Percentiles rank a stretch among this genome's conserved stretches.
These are phyloP conservation scores for Apogon hyalosoma DNA, from an alignment of 2,797 vertebrate genomes.

Conservation along the genomic window DNA sequence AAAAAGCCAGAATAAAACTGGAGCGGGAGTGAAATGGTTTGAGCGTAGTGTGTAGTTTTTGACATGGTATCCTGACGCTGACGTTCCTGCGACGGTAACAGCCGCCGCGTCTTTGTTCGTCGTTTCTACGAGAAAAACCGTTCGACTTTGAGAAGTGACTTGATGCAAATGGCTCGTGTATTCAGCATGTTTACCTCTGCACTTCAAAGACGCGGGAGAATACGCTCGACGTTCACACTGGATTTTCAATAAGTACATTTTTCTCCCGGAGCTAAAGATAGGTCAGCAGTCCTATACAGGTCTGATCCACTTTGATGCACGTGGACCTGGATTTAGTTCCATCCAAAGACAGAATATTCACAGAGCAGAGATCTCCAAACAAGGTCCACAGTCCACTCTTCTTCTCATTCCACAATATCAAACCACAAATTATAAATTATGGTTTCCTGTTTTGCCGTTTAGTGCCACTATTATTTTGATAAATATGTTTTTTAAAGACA, in stretches of 20 bases:
- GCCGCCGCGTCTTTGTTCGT: background rate
- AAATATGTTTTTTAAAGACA: no score
- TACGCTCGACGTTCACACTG: background rate
- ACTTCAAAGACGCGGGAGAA: background rate
- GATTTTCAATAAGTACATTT: constrained; percentile 27
- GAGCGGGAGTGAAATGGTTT: constrained; percentile 23
- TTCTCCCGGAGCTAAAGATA: constrained; percentile 6
- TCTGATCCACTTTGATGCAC: constrained; percentile 36
- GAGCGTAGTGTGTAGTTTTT: no score
- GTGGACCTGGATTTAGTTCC: background rate
- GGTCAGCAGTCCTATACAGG: constrained; percentile 28
- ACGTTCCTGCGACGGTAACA: no score
- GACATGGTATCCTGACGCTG: no score
- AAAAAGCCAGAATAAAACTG: constrained; percentile 28
- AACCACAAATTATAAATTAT: no score
- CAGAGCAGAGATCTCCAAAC: no score
- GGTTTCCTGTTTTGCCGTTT: no score
- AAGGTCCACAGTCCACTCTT: background rate
- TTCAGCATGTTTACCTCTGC: background rate
- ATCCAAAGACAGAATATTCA: no score
- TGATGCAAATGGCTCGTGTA: background rate
- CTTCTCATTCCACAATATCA: background rate
- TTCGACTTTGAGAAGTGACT: background rate
- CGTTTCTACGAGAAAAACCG: background rate
- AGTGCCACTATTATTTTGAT: no score